Base-by-base conservation (phyloP, 2,113 vertebrate genomes). In the Sciurus niger region DNA sequence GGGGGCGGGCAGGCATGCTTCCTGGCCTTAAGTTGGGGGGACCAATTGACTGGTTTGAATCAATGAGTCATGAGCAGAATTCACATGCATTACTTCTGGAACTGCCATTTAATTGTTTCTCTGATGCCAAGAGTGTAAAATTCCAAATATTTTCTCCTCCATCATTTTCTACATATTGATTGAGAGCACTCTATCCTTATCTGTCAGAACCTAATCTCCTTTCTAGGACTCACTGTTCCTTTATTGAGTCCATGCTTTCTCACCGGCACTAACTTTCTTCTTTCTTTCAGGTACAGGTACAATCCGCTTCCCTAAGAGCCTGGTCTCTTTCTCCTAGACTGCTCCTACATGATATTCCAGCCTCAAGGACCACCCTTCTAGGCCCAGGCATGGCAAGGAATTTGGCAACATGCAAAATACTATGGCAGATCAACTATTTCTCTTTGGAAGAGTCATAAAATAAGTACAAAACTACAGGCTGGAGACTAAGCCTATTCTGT, bases 401-500 rank as follows among this genome's bases (percentile, higher is more conserved):
- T 90, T 76, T 80, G 18, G 67, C 40, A 86, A 68, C 2, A 90
- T 32, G 67, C 13, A 87, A 65, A 95, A 83, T 11, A n/a, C 2
- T 84, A 40, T 3, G 67, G 4, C 53, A 84, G 58, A 11, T 73
- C 65, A 91, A 55, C 43, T 65, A 53, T 40, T 89, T 79, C 40
- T 88, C 90, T 95, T 84, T 60, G 67, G 40, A 84, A 93, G 40
- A 86, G 6, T 76, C 34, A 73, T 83, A 87, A 92, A 92, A 32
- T 28, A 85, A 79, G 40, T n/a, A 4, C 30, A 93, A 74, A 91
- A 87, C 78, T 51, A 43, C 14, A 93, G 46, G 6, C 4, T 82
- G 37, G 34, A 82, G 65, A 55, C 84, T 67, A 88, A 92, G 48
- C 53, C 93, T 91, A 89, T 89, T 97, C 92, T 98, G 92, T 78